Percentiles rank a stretch among this genome's conserved stretches.
Conservation (phyloP, 2,888 invertebrate species). For the Metallyticus violacea region DNA sequence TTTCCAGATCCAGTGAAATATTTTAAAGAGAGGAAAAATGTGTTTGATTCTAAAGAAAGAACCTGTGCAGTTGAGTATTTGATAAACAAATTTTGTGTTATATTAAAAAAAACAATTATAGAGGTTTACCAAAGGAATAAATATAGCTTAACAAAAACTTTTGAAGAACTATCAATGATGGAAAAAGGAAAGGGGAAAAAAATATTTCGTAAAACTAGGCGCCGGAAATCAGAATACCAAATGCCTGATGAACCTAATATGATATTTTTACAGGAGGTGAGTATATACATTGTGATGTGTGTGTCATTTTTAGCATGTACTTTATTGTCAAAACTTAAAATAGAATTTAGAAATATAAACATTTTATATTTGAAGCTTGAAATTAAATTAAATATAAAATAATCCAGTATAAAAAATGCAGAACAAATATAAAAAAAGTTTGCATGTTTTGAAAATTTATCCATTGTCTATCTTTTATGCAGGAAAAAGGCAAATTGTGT, state of each 20-base stretch:
- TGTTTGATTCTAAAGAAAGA: neutral
- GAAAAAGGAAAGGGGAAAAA: neutral
- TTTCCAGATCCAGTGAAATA: conserved; percentile 48
- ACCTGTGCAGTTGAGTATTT: neutral
- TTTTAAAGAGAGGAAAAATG: conserved; percentile 38
- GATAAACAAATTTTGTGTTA: neutral
- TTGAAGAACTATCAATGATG: neutral
- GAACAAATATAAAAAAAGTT: too few relatives aligned
- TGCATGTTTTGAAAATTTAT: too few relatives aligned
- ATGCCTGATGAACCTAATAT: neutral
- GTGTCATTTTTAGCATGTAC: too few relatives aligned
- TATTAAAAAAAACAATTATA: neutral
- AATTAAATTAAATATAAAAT: too few relatives aligned
- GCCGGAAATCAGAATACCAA: neutral
- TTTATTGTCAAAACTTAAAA: too few relatives aligned
- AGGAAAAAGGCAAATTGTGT: too few relatives aligned
- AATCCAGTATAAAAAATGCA: too few relatives aligned
- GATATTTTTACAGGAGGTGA: conserved; percentile 15
- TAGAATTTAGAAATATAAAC: too few relatives aligned
- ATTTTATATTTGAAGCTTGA: too few relatives aligned
- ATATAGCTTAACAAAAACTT: conserved; percentile 10
- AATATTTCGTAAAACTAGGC: neutral
- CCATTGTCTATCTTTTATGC: too few relatives aligned
- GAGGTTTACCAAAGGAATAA: neutral
- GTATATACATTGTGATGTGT: too few relatives aligned